phyloP scores from a whole-genome alignment of 1,140 invertebrate species.

The Euwallacea similis region DNA sequence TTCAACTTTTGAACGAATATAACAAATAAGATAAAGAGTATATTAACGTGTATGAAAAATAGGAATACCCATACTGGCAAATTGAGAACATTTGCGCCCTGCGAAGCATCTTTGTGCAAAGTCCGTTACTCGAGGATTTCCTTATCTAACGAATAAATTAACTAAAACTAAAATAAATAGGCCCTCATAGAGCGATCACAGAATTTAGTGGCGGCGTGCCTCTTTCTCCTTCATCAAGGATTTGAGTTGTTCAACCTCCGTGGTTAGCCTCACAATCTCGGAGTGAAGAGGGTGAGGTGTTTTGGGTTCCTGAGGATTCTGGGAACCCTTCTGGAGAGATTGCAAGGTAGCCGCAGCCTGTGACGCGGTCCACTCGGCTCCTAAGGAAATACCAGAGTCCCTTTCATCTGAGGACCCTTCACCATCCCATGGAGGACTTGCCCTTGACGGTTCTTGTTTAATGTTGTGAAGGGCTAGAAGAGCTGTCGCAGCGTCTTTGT shows the following conservation, averaged over 20 bases:
- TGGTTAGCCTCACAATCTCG: slow-evolving; percentile 83
- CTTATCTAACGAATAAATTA: slow-evolving; percentile 50
- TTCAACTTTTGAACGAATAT: slow-evolving; percentile 3
- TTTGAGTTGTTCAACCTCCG: slow-evolving; percentile 89
- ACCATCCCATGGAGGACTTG: slow-evolving; percentile 78
- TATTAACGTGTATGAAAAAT: slow-evolving; percentile 26
- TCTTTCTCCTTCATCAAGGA: slow-evolving; percentile 58
- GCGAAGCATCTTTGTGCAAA: slow-evolving; percentile 41
- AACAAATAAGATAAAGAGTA: slow-evolving; percentile 2
- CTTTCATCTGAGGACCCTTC: slow-evolving; percentile 85
- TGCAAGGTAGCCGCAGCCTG: slow-evolving; percentile 49
- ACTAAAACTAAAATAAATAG: slow-evolving; percentile 53
- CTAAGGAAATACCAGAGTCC: slow-evolving; percentile 84
- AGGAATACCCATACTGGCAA: slow-evolving; percentile 48
- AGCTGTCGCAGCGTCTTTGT: slow-evolving; percentile 81
- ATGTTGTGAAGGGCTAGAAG: slow-evolving; percentile 77
- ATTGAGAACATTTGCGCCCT: slow-evolving; percentile 29
- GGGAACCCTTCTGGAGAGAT: slow-evolving; percentile 55
- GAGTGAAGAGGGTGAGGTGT: slow-evolving; percentile 79
- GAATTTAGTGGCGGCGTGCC: slow-evolving; percentile 42
- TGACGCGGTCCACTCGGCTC: slow-evolving; percentile 65
- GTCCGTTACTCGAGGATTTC: slow-evolving; percentile 31
- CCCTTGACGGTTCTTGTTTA: slow-evolving; percentile 78
- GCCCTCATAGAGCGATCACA: slow-evolving; percentile 47
- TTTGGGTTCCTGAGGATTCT: slow-evolving; percentile 53